Evolutionary conservation across 2,888 invertebrate genomes (phyloP), one percentile per base, ranked within the genome.

Genomic region (Agrotis clavis): DNA sequence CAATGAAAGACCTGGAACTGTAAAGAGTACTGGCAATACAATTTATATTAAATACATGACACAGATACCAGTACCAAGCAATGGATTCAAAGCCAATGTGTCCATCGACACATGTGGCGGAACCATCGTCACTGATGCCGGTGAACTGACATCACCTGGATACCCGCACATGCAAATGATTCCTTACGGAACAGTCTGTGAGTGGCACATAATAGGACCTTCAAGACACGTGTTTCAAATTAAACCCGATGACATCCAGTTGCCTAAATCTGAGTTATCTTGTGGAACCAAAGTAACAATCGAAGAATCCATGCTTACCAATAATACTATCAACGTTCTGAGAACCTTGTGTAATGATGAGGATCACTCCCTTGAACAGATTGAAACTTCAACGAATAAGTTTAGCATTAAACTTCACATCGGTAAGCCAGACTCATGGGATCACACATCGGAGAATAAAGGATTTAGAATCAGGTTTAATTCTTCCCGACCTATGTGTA

Each of bases 71-170:
- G 97, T 97, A 70, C 98, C 98, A 0, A 97, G 97, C 77, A 97
- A 97, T 90, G 98, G 98, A 13, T 99, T 99, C 89, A 97, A 97
- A 89, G 98, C 98, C 0, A 96, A 97, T 71, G 93, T 98, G 56
- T 97, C 97, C 48, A 96, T 98, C 71, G 97, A 98, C 89, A 83
- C 92, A 47, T 95, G 94, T 80, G 96, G 96, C 70, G 99, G 99
- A n/a, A 97, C 97, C 1, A 95, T 97, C 62, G 92, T 97, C 71
- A 96, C 97, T 0, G 86, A 77, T 63, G 91, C 84, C n/a, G 98
- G 98, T 0, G 91, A 95, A 48, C 93, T 99, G 16, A 93, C 90
- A 0, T 98, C 98, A 11, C 98, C 98, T 0, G 97, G 97, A 77
- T 97, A 97, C 88, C 98, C 98, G 0, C 90, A 93, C 25, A 85